Percentiles rank a stretch among this genome's conserved stretches.
Evolutionary conservation across 2,797 vertebrate genomes (phyloP).

Genomic region (Zalophus californianus): DNA sequence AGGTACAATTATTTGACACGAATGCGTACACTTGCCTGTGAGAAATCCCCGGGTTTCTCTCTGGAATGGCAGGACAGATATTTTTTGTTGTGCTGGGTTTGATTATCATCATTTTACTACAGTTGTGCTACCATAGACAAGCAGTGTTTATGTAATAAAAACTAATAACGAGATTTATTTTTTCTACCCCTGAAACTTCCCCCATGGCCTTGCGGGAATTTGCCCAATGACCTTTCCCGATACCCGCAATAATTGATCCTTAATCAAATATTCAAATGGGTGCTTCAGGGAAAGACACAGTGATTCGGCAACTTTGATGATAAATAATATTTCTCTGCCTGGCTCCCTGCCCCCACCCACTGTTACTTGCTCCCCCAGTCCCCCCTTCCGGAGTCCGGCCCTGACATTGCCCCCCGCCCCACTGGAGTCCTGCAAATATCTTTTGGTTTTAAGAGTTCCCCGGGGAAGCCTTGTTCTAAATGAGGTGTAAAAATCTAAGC

Average conservation of each 20-base stretch:
- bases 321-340: slow-evolving; percentile 75
- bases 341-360: slow-evolving; percentile 6
- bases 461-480: slow-evolving; percentile 88
- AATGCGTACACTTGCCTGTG: accelerated
- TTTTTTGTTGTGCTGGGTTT: background rate
- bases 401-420: background rate
- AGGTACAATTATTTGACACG: accelerated
- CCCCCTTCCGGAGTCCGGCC: background rate
- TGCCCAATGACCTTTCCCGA: slow-evolving; percentile 83
- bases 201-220: slow-evolving; percentile 74
- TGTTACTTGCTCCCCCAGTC: background rate
- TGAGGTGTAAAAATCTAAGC: slow-evolving; percentile 90
- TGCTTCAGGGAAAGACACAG: slow-evolving; percentile 56
- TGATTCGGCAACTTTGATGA: slow-evolving; percentile 76
- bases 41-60: background rate
- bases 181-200: slow-evolving; percentile 66
- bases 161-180: slow-evolving; percentile 78
- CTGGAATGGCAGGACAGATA: accelerated
- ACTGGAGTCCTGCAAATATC: slow-evolving; percentile 85
- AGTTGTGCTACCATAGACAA: background rate
- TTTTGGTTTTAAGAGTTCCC: slow-evolving; percentile 89
- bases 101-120: background rate
- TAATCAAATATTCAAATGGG: slow-evolving; percentile 90
- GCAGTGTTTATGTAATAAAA: slow-evolving; percentile 49
- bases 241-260: slow-evolving; percentile 82